A percentile compares a stretch with the other conserved stretches of the same genome.
Conservation (phyloP, 2,797 vertebrate species). For the Austrolebias charrua region DNA sequence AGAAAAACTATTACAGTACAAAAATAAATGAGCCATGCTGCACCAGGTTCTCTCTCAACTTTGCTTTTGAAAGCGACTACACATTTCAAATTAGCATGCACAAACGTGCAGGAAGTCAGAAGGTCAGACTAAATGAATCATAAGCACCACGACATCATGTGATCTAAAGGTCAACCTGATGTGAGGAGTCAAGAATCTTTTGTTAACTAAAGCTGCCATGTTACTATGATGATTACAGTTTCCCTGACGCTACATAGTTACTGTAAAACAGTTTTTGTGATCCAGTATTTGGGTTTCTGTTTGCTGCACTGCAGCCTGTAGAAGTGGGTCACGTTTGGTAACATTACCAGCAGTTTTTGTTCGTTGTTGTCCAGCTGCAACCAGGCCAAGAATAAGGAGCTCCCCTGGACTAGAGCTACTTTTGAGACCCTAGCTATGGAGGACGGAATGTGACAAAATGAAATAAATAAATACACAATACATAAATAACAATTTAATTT, state of each 20-base stretch:
- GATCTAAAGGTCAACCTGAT: constrained; percentile 34
- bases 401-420: no score
- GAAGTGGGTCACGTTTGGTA: constrained; percentile 36
- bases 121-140: constrained; percentile 35
- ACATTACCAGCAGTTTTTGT: constrained; percentile 18
- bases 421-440: no score
- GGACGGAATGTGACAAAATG: no score
- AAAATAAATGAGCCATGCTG: background rate
- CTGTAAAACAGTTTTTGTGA: constrained; percentile 9
- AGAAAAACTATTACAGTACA: background rate
- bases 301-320: background rate
- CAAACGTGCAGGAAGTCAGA: constrained; percentile 5
- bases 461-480: no score
- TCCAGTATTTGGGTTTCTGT: background rate
- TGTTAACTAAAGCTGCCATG: constrained; percentile 4
- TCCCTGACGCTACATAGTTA: background rate
- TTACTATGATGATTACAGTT: background rate
- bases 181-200: constrained; percentile 15
- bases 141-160: constrained; percentile 4
- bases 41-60: constrained; percentile 10
- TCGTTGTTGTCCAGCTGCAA: background rate
- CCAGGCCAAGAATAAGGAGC: background rate
- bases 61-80: background rate
- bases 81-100: background rate
- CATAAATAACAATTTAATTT: no score